phyloP scores from a whole-genome alignment of 2,113 vertebrate genomes.

The Malaclemys terrapin region DNA sequence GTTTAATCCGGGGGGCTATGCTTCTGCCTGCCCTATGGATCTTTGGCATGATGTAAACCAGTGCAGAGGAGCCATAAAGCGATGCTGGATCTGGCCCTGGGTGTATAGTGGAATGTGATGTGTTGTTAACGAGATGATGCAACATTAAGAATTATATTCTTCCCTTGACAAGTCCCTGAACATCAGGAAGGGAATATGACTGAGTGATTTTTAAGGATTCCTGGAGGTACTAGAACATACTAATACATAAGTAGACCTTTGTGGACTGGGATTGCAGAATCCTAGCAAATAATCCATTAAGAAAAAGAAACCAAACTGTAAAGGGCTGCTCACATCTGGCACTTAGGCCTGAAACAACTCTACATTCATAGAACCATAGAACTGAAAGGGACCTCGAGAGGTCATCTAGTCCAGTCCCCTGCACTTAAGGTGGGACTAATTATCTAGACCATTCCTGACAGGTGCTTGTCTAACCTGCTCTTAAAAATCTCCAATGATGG shows the following conservation, averaged over 20 bases:
- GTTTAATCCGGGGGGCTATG: neutral
- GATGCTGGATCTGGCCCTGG: neutral
- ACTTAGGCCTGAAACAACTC: neutral
- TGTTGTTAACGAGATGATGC: neutral
- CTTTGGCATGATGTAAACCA: constrained; percentile 5
- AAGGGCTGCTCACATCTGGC: neutral
- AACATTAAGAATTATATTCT: neutral
- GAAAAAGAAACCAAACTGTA: neutral
- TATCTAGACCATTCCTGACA: no score
- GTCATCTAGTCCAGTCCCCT: no score
- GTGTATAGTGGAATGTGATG: neutral
- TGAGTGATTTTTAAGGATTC: neutral
- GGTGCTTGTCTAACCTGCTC: no score
- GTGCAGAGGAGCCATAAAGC: no score
- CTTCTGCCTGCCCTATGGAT: neutral
- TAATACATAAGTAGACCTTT: neutral
- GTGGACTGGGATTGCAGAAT: no score
- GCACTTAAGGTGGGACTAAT: no score
- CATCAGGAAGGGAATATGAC: neutral
- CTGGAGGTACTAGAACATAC: neutral
- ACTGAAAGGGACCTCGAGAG: no score
- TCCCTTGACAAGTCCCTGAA: neutral
- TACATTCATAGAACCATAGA: neutral
- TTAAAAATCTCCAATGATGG: no score
- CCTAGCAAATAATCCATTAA: neutral